Conservation (phyloP, 2,113 vertebrate genomes). For the Piliocolobus tephrosceles region DNA sequence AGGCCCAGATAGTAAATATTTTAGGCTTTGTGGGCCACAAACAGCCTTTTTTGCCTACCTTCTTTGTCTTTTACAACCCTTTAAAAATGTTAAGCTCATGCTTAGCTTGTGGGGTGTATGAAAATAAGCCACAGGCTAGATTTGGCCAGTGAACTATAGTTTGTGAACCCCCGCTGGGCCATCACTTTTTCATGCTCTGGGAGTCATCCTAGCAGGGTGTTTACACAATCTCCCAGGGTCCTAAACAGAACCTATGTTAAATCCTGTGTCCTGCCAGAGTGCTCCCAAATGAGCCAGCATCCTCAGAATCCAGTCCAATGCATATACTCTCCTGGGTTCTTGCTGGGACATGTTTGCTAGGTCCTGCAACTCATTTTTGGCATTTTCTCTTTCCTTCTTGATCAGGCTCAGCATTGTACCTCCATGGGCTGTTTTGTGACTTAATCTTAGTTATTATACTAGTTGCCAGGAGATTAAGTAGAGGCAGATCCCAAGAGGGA, state of each 20-base stretch:
- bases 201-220: background rate
- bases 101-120: background rate
- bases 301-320: background rate
- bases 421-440: background rate
- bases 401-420: background rate
- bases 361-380: background rate
- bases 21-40: slow-evolving; percentile 17
- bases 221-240: background rate
- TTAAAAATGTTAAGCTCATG: background rate
- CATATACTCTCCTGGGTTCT: background rate
- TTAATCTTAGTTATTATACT: background rate
- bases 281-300: background rate
- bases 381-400: background rate
- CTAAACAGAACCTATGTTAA: background rate
- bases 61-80: slow-evolving; percentile 1
- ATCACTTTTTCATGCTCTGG: background rate
- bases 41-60: background rate
- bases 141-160: background rate
- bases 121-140: background rate
- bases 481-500: background rate
- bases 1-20: slow-evolving; percentile 43
- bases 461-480: background rate
- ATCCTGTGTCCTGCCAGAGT: background rate
- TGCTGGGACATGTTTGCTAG: background rate
- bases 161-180: background rate